Evolutionary conservation across 2,888 invertebrate genomes (phyloP).

Genomic region (Xanthorhoe designata): DNA sequence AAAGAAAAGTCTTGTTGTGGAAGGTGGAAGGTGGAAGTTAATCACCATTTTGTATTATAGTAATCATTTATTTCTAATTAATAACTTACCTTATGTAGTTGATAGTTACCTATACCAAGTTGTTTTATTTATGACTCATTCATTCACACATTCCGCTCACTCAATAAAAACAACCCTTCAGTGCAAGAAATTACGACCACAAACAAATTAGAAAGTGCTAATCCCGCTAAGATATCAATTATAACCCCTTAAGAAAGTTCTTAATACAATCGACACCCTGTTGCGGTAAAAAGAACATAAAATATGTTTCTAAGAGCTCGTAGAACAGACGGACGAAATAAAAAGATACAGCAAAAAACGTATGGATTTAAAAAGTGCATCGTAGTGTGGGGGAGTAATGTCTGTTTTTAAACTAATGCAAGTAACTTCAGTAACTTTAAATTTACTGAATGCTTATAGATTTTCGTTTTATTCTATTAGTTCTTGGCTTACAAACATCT

Average conservation of each 20-base stretch:
- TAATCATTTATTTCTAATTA: no score
- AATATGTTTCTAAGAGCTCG: constrained; percentile 55
- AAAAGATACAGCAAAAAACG: constrained; percentile 51
- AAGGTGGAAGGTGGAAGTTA: no score
- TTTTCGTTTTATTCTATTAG: no score
- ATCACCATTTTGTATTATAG: no score
- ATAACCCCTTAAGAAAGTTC: constrained; percentile 48
- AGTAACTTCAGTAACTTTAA: not conserved
- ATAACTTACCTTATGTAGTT: no score
- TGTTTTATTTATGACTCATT: not conserved
- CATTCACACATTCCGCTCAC: not conserved
- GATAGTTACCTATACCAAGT: not conserved
- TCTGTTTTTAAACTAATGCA: constrained; percentile 4
- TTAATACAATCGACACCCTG: constrained; percentile 57
- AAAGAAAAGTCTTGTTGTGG: no score
- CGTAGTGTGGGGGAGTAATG: constrained; percentile 8
- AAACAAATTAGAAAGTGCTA: constrained; percentile 63
- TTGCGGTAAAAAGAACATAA: constrained; percentile 51
- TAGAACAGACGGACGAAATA: constrained; percentile 48
- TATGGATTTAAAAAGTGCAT: constrained; percentile 28
- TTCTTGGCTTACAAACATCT: no score
- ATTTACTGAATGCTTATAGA: not conserved
- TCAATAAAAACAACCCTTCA: constrained; percentile 26
- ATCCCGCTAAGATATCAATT: constrained; percentile 63
- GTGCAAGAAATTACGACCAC: constrained; percentile 28